Evolutionary conservation across 1,140 invertebrate genomes (phyloP).

Genomic region (Laodelphax striatellus): DNA sequence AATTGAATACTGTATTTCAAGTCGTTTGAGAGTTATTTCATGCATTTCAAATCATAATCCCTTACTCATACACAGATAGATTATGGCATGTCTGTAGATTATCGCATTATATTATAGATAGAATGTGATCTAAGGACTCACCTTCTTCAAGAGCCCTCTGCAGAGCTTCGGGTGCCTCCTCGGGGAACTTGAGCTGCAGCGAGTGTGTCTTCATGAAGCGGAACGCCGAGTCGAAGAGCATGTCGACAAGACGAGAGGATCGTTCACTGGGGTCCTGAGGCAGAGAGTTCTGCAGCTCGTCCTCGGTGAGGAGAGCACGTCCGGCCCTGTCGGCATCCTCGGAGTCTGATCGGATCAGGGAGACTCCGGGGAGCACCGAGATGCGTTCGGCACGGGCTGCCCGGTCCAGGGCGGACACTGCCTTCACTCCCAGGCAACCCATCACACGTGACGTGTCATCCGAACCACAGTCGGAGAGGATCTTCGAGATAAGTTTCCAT

Average conservation of each 20-base stretch:
- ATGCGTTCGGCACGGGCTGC: slow-evolving; percentile 43
- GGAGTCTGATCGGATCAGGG: slow-evolving; percentile 40
- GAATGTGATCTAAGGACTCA: slow-evolving; percentile 23
- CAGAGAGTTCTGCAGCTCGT: slow-evolving; percentile 36
- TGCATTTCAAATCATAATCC: too few relatives aligned
- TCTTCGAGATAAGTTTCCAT: slow-evolving; percentile 28
- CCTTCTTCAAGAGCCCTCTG: slow-evolving; percentile 49
- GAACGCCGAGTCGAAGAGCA: slow-evolving; percentile 39
- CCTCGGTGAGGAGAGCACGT: slow-evolving; percentile 37
- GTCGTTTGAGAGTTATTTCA: too few relatives aligned
- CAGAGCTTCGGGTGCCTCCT: slow-evolving; percentile 36
- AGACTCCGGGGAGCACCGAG: slow-evolving; percentile 41
- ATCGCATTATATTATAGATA: too few relatives aligned
- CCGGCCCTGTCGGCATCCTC: slow-evolving; percentile 27
- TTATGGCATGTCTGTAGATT: too few relatives aligned
- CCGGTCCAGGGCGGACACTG: slow-evolving; percentile 39
- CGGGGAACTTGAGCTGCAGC: slow-evolving; percentile 44
- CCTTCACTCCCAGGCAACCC: slow-evolving; percentile 45
- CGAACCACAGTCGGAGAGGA: slow-evolving; percentile 29
- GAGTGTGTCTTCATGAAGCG: slow-evolving; percentile 45
- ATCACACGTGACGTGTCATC: slow-evolving; percentile 30
- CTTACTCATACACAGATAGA: too few relatives aligned
- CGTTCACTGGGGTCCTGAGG: slow-evolving; percentile 38
- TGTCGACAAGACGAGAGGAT: slow-evolving; percentile 36
- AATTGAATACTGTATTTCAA: too few relatives aligned